Evolutionary conservation across 2,888 invertebrate genomes (phyloP), one percentile per base, ranked within the genome.

Genomic region (Sinohyriopsis cumingii): DNA sequence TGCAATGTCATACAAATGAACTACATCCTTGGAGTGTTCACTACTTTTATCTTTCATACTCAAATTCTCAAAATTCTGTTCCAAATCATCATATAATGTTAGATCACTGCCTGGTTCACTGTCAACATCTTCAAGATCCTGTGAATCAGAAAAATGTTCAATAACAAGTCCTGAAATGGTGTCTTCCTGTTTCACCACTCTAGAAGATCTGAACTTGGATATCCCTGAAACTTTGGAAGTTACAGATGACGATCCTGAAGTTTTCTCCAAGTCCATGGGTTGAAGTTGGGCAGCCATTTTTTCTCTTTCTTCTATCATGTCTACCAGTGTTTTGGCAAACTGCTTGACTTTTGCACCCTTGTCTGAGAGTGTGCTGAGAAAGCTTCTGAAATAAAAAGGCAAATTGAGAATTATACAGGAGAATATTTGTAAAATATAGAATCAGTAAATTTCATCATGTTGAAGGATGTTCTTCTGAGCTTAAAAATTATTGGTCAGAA

Each of bases 261-360:
- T 45, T 45, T 45, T 45, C 45, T 45, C 15, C 19, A 20, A 54
- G 5, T 63, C 20, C n/a, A 22, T n/a, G 20, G 20, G 22, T 18
- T 24, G 15, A 24, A 28, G 18, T 24, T n/a, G n/a, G 57, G 12
- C 53, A n/a, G 18, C 22, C 22, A 55, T 54, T 45, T 20, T 63
- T 9, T 22, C 54, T 22, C 20, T 63, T 22, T n/a, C 53, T 12
- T 53, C 22, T n/a, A 18, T 54, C 18, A 28, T 18, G 25, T 24
- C 56, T 22, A 12, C 55, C 25, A 80, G 61, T 15, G 54, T 53
- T 25, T 59, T 63, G 9, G 73, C 57, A 61, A 72, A 68, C 15
- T 68, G 55, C 56, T 65, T 66, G 19, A 73, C 64, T 63, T 77
- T 82, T 62, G 73, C 71, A 15, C 82, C 82, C 63, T 75, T 79